Conservation (phyloP, 2,113 vertebrate genomes). For the Lichenostomus cassidix region DNA sequence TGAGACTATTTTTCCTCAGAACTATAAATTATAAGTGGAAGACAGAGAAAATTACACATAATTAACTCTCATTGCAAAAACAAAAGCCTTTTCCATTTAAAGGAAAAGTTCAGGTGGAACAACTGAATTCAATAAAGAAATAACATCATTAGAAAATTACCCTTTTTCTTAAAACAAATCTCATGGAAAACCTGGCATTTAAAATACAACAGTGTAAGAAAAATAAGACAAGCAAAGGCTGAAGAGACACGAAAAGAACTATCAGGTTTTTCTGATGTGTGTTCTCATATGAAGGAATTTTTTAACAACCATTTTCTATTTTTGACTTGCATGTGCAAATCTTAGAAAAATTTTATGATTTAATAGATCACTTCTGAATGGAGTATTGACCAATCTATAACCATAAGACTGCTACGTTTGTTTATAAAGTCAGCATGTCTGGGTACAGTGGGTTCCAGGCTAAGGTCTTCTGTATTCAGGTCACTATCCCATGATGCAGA, state of each 20-base stretch:
- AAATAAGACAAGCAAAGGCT: not conserved
- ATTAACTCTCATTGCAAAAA: not conserved
- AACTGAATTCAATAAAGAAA: not conserved
- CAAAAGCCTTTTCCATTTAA: not conserved
- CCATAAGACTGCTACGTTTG: not conserved
- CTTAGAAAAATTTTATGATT: not conserved
- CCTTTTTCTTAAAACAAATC: not conserved
- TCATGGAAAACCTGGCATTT: not conserved
- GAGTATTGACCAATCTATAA: not conserved
- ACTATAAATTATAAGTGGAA: not conserved
- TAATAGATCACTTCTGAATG: not conserved
- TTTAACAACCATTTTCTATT: not conserved
- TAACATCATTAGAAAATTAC: not conserved
- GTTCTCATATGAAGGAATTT: not conserved
- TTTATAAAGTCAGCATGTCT: not conserved
- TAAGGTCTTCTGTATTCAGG: not conserved
- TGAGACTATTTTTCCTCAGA: not conserved
- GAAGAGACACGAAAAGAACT: not conserved
- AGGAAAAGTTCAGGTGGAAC: not conserved
- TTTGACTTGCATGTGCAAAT: not conserved
- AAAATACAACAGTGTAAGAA: not conserved
- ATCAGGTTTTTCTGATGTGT: rapidly evolving
- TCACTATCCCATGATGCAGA: not conserved
- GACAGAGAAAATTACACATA: not conserved
- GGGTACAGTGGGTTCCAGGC: not conserved